Evolutionary conservation across 2,797 vertebrate species (phyloP), one percentile per base, ranked within the genome.

Genomic region (Oreonectes daqikongensis): DNA sequence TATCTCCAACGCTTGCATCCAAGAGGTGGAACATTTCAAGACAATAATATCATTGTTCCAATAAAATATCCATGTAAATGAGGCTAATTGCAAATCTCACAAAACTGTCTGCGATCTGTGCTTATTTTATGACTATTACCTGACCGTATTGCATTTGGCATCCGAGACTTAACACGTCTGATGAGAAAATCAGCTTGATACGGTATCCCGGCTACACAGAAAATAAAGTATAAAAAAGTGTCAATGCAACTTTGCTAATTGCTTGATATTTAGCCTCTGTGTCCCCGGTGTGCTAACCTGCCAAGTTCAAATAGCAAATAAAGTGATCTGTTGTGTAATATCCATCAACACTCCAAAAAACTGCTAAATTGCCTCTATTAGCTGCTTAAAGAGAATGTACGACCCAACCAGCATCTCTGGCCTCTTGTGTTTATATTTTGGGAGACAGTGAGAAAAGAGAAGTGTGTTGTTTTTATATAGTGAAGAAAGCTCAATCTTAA

Each of bases 391-490:
- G 12, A 38, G 63, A 73, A 69, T 20, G 28, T 48, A 22, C 71
- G 38, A 66, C 64, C 66, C 18, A 6, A 46, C 46, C 64, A 55
- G 55, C 60, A 28, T 60, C 22, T 60, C 3, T 53, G n/a, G 50
- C 15, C 59, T 72, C 7, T 48, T 73, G 42, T 63, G 35, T 46
- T 3, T 4, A 11, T 15, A 18, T 24, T 42, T 64, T 40, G 28
- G 67, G 26, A 71, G 60, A 77, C 24, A 8, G 67, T 35, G 67
- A 44, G 67, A 40, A 14, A 20, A 74, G 66, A 82, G 81, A 83
- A 84, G 57, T 80, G 72, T 63, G 67, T 72, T 69, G 77, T 77
- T 77, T 81, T 75, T 67, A 59, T 75, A 78, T 55, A 69, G 65
- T n/a, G 22, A 35, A 42, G 24, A 80, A 82, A 82, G 48, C 75